phyloP scores from a whole-genome alignment of 2,888 invertebrate genomes.

The Lomographa bimaculata region DNA sequence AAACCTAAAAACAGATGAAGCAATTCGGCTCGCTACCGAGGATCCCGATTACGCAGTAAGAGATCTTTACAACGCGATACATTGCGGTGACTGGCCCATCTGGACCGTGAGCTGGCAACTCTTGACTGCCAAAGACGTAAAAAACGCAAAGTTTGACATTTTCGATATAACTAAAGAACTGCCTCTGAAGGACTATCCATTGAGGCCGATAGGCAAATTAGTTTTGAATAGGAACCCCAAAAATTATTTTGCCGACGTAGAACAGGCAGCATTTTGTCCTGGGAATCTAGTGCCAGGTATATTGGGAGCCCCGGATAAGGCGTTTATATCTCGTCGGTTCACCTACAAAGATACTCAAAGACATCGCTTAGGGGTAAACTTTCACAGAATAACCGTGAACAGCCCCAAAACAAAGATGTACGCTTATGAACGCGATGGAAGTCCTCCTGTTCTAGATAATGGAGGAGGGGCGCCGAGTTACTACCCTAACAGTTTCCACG shows the following conservation, averaged over 20 bases:
- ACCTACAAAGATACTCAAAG: conserved; percentile 93
- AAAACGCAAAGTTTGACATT: conserved; percentile 90
- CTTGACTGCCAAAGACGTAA: conserved; percentile 91
- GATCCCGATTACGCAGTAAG: conserved; percentile 95
- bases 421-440: conserved; percentile 94
- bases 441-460: conserved; percentile 87
- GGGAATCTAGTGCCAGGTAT: conserved; percentile 94
- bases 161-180: conserved; percentile 96
- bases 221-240: conserved; percentile 92
- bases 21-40: conserved; percentile 84
- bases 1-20: conserved; percentile 86
- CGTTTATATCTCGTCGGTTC: conserved; percentile 91
- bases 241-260: conserved; percentile 95
- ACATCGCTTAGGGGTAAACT: conserved; percentile 93
- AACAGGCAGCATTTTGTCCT: conserved; percentile 93
- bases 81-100: conserved; percentile 85
- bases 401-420: conserved; percentile 88
- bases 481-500: conserved; percentile 95
- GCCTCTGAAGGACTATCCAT: conserved; percentile 88
- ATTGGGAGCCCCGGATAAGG: conserved; percentile 93
- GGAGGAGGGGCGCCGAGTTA: conserved; percentile 94
- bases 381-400: conserved; percentile 94
- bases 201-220: conserved; percentile 91
- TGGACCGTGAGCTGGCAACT: conserved; percentile 92
- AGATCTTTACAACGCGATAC: conserved; percentile 94